Percentiles rank a stretch among this genome's conserved stretches.
phyloP scores from a whole-genome alignment of 2,888 invertebrate genomes.

The Pedicia rivosa region DNA sequence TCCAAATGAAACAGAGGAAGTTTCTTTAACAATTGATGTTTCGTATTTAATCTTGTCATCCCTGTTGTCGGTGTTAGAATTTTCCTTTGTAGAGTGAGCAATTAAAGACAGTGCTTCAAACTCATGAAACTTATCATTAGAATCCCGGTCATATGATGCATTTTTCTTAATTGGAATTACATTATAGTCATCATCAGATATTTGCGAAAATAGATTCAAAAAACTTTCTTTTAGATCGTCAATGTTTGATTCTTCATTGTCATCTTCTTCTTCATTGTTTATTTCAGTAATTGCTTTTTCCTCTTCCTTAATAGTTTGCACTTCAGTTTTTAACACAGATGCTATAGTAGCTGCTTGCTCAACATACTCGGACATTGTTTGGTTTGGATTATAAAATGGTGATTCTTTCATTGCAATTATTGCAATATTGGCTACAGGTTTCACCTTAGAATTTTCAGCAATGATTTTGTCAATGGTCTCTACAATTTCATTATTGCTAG shows the following conservation, averaged over 20 bases:
- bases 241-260: slow-evolving; percentile 2
- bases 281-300: slow-evolving; percentile 6
- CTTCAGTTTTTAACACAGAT: slow-evolving; percentile 24
- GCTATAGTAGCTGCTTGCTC: slow-evolving; percentile 29
- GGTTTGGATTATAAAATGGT: not conserved
- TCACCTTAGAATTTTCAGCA: slow-evolving; percentile 9
- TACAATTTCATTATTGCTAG: slow-evolving; percentile 11
- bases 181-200: slow-evolving; percentile 7
- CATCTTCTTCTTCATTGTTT: slow-evolving; percentile 9
- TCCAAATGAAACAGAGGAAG: slow-evolving; percentile 8
- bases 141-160: not conserved
- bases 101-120: slow-evolving; percentile 6
- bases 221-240: slow-evolving; percentile 13
- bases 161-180: too few species aligned
- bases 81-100: not conserved
- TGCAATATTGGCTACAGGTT: not conserved
- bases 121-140: slow-evolving; percentile 7
- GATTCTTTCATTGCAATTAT: not conserved
- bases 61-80: not conserved
- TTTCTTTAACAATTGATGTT: slow-evolving; percentile 10
- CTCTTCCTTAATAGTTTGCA: slow-evolving; percentile 19
- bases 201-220: slow-evolving; percentile 14
- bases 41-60: slow-evolving; percentile 6
- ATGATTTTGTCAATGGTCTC: slow-evolving; percentile 15
- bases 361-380: slow-evolving; percentile 26